These are phyloP conservation scores for Setophaga coronata DNA, from an alignment of 2,113 vertebrate species.

Conservation along the genomic window DNA sequence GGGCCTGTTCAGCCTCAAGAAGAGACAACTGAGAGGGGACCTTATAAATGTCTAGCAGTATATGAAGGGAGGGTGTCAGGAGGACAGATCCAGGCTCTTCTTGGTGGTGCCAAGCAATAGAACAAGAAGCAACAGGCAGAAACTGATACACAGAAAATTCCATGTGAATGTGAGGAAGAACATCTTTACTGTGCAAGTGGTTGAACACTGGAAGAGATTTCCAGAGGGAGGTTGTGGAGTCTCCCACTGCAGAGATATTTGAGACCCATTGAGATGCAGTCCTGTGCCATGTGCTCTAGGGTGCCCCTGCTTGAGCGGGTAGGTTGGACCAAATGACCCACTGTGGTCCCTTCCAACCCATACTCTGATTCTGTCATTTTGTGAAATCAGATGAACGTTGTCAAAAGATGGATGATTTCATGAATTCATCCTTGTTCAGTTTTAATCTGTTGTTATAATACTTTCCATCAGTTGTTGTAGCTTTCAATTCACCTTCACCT, in stretches of 20 bases:
- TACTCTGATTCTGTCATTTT: not conserved
- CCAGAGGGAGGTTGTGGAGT: not conserved
- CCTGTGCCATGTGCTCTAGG: not conserved
- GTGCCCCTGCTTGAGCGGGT: not conserved
- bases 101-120: not conserved
- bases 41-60: fast-evolving
- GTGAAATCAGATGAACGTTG: not conserved
- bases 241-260: not conserved
- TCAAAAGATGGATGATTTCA: not conserved
- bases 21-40: not conserved
- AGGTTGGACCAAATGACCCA: not conserved
- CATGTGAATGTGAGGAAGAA: fast-evolving
- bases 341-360: not conserved
- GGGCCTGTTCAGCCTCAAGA: not conserved
- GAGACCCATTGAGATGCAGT: not conserved
- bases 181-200: fast-evolving
- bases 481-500: not conserved
- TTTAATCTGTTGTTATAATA: not conserved
- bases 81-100: not conserved
- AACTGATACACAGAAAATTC: not conserved
- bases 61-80: not conserved
- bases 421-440: not conserved
- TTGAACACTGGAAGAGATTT: not conserved
- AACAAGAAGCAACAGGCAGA: not conserved
- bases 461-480: not conserved